These are phyloP conservation scores for Peucedramus taeniatus DNA, from an alignment of 2,113 vertebrate genomes.

Conservation along the genomic window DNA sequence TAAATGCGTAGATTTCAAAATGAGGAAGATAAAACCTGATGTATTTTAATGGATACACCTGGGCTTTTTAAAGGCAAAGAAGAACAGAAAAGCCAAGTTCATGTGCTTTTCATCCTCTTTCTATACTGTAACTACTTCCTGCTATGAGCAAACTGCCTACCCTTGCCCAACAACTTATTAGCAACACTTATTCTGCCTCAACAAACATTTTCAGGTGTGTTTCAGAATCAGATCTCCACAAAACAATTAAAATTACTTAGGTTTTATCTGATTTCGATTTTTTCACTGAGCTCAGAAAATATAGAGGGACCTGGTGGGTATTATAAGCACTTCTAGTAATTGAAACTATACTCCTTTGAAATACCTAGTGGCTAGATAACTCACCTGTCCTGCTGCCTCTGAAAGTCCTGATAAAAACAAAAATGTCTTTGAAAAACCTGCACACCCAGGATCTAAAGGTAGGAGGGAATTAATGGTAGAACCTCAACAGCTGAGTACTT, in stretches of 20 bases:
- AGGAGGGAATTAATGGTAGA: background rate
- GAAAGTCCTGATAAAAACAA: background rate
- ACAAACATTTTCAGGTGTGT: background rate
- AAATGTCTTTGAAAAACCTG: background rate
- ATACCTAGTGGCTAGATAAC: background rate
- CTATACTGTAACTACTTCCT: background rate
- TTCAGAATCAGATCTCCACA: background rate
- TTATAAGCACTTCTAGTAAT: background rate
- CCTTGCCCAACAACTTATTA: background rate
- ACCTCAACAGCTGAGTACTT: background rate
- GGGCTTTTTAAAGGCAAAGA: background rate
- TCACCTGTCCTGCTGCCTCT: background rate
- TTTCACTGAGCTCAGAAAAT: background rate
- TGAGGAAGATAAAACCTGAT: background rate
- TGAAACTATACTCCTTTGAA: background rate
- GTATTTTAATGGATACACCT: background rate
- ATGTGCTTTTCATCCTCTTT: background rate
- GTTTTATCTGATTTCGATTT: background rate
- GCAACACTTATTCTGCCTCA: background rate
- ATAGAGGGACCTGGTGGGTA: background rate
- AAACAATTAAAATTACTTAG: background rate
- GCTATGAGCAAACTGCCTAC: background rate
- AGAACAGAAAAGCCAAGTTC: background rate
- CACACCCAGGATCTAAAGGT: background rate
- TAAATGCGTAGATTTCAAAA: background rate